These are phyloP conservation scores for Cydia pomonella DNA, from an alignment of 1,140 invertebrate genomes.

Conservation along the genomic window DNA sequence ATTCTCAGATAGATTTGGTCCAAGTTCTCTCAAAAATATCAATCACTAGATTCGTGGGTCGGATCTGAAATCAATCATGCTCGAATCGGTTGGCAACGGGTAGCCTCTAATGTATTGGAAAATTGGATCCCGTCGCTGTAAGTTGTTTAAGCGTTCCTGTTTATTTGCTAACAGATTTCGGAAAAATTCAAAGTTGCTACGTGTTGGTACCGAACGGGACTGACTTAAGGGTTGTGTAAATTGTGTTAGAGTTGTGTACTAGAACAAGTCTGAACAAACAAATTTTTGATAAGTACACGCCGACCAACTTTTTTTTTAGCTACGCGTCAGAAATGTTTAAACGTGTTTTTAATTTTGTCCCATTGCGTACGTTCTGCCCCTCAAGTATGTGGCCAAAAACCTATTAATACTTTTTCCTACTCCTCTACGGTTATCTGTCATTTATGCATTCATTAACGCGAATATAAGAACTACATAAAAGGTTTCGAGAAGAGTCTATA, in stretches of 20 bases:
- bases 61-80: constrained; percentile 43
- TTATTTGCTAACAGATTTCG: constrained; percentile 25
- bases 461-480: too few relatives aligned
- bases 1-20: constrained; percentile 1
- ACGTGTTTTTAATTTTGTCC: too few relatives aligned
- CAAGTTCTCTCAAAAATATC: constrained; percentile 36
- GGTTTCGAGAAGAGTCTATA: too few relatives aligned
- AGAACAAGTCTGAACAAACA: too few relatives aligned
- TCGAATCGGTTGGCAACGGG: constrained; percentile 36
- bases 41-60: constrained; percentile 37
- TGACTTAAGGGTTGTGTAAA: neutral
- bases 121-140: constrained; percentile 47
- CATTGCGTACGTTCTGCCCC: too few relatives aligned
- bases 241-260: neutral
- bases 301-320: too few relatives aligned
- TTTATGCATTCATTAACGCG: too few relatives aligned
- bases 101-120: constrained; percentile 61
- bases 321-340: too few relatives aligned
- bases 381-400: too few relatives aligned
- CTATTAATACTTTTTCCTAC: too few relatives aligned
- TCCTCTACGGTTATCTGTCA: too few relatives aligned
- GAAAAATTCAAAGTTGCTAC: constrained; percentile 12
- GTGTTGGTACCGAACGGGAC: neutral
- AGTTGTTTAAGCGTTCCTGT: constrained; percentile 31
- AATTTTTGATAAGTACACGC: too few relatives aligned